These are phyloP conservation scores for Esox niger DNA, from an alignment of 2,113 vertebrate species.

Conservation along the genomic window DNA sequence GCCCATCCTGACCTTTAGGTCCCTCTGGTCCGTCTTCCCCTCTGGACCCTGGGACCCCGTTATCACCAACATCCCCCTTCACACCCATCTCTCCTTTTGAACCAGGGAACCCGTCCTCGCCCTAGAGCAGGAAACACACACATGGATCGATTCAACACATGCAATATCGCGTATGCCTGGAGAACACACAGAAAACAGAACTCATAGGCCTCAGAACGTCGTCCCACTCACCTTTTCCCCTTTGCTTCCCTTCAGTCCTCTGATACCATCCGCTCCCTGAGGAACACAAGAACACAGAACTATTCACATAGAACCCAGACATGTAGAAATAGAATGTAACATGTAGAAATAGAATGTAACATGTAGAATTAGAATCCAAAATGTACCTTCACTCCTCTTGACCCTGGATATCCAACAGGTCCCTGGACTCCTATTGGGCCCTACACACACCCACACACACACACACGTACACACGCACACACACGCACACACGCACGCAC, in stretches of 20 bases:
- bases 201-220: neutral
- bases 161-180: too few relatives aligned
- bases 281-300: constrained; percentile 18
- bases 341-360: neutral
- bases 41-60: constrained; percentile 78
- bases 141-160: constrained; percentile 11
- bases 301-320: constrained; percentile 4
- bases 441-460: constrained; percentile 55
- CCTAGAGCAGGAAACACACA: constrained; percentile 66
- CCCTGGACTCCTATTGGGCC: constrained; percentile 89
- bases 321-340: neutral
- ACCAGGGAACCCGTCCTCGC: constrained; percentile 95
- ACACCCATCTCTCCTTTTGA: constrained; percentile 95
- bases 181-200: neutral
- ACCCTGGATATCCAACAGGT: constrained; percentile 88
- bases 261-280: constrained; percentile 93
- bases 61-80: constrained; percentile 91
- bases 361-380: neutral
- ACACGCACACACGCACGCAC: neutral
- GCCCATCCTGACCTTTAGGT: constrained; percentile 87
- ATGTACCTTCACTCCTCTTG: constrained; percentile 90
- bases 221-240: constrained; percentile 88
- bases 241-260: constrained; percentile 92
- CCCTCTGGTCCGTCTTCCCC: constrained; percentile 96
- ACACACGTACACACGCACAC: constrained; percentile 1